A percentile compares a stretch with the other conserved stretches of the same genome.
Evolutionary conservation across 1,140 invertebrate genomes (phyloP).

Genomic region (Drosophila littoralis): DNA sequence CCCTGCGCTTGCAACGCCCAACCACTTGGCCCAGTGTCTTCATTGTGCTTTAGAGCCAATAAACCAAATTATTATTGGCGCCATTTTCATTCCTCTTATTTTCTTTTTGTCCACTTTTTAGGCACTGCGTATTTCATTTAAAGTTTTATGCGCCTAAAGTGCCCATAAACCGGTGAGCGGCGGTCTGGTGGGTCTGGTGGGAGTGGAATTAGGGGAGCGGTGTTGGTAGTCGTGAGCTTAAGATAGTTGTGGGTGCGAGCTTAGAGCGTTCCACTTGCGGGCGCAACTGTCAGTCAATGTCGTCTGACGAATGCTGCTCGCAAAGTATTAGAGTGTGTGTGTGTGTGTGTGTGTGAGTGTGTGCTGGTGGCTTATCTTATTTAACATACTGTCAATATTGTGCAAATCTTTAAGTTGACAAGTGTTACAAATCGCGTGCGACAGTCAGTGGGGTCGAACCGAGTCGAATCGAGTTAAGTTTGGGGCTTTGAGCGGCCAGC

Average conservation of each 20-base stretch:
- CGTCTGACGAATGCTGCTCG: no score
- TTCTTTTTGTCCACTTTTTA: constrained; percentile 8
- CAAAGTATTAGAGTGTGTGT: neutral
- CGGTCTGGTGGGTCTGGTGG: constrained; percentile 4
- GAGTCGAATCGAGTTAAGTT: neutral
- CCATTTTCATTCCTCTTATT: constrained; percentile 68
- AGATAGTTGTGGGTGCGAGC: constrained; percentile 32
- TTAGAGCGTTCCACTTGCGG: constrained; percentile 32
- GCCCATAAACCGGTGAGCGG: constrained; percentile 7
- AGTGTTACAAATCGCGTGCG: constrained; percentile 69
- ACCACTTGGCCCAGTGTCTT: constrained; percentile 65
- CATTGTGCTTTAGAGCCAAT: constrained; percentile 83
- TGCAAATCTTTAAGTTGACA: constrained; percentile 68
- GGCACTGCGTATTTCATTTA: constrained; percentile 75
- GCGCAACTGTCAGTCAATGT: constrained; percentile 58
- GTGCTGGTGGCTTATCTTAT: constrained; percentile 65
- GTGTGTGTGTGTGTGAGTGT: constrained; percentile 6
- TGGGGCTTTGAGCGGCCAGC: constrained; percentile 33
- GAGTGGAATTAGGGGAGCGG: neutral
- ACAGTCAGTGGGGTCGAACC: constrained; percentile 32
- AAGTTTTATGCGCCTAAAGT: constrained; percentile 66
- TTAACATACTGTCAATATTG: constrained; percentile 68
- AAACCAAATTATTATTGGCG: constrained; percentile 84
- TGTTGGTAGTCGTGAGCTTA: neutral
- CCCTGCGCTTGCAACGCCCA: constrained; percentile 41